phyloP scores from a whole-genome alignment of 2,888 invertebrate genomes.

The Lochmaea capreae region DNA sequence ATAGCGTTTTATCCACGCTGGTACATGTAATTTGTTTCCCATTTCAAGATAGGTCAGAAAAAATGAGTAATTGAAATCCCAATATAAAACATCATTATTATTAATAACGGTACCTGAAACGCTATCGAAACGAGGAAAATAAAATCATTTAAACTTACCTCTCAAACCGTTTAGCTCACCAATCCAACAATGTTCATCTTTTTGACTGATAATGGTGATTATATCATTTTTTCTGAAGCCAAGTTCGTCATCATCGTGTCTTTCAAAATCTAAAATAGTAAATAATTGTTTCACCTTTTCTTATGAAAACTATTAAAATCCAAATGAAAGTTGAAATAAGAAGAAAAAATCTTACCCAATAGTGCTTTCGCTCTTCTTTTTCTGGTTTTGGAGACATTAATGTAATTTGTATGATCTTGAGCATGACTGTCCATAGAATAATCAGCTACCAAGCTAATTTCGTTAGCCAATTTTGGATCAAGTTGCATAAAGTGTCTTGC shows the following conservation, averaged over 20 bases:
- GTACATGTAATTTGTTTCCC: too few relatives aligned
- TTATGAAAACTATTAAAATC: not conserved
- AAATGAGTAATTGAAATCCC: too few relatives aligned
- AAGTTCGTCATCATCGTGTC: slow-evolving; percentile 97
- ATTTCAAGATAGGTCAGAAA: too few relatives aligned
- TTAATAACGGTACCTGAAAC: too few relatives aligned
- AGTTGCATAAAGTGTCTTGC: slow-evolving; percentile 95
- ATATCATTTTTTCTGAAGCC: slow-evolving; percentile 99
- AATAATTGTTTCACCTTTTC: not conserved
- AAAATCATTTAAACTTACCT: slow-evolving; percentile 64
- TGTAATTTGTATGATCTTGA: slow-evolving; percentile 92
- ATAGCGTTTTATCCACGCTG: too few relatives aligned
- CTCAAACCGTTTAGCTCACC: slow-evolving; percentile 95
- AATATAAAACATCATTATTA: too few relatives aligned
- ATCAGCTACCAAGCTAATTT: slow-evolving; percentile 88
- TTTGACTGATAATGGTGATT: slow-evolving; percentile 95
- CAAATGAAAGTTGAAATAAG: too few relatives aligned
- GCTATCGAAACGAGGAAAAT: too few relatives aligned
- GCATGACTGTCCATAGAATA: slow-evolving; percentile 96
- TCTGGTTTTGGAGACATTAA: slow-evolving; percentile 90
- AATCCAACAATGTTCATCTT: slow-evolving; percentile 99
- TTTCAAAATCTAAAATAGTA: slow-evolving; percentile 83
- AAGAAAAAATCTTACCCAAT: slow-evolving; percentile 67
- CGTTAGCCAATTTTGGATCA: slow-evolving; percentile 86
- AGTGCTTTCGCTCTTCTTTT: slow-evolving; percentile 94